A percentile compares a stretch with the other conserved stretches of the same genome.
These are phyloP conservation scores for Dicrostonyx torquatus DNA, from an alignment of 2,797 vertebrate genomes.

Conservation along the genomic window DNA sequence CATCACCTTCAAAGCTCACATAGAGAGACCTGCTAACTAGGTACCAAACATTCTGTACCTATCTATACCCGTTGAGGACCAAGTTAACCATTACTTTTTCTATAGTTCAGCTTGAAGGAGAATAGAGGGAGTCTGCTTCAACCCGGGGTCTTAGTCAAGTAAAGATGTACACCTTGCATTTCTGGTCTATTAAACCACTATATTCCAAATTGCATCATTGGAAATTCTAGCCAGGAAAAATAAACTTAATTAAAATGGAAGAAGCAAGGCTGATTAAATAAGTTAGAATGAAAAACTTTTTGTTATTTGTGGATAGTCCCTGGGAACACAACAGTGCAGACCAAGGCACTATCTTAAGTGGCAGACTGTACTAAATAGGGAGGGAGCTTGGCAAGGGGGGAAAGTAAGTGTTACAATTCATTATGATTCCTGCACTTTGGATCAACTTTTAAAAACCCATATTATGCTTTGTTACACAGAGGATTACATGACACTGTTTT, in stretches of 20 bases:
- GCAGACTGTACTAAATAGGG: not conserved
- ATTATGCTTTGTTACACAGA: not conserved
- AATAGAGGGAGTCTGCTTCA: not conserved
- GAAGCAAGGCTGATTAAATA: not conserved
- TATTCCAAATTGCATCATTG: not conserved
- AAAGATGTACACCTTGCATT: not conserved
- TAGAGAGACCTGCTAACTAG: not conserved
- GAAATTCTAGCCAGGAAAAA: not conserved
- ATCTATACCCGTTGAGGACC: not conserved
- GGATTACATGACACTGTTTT: not conserved
- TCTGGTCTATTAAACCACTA: not conserved
- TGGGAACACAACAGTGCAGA: not conserved
- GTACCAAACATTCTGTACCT: not conserved
- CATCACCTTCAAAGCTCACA: not conserved
- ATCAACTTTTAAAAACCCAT: not conserved
- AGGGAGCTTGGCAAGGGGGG: not conserved
- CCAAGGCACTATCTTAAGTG: not conserved
- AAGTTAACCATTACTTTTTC: not conserved
- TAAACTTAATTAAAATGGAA: not conserved
- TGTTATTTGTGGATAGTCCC: too few relatives aligned
- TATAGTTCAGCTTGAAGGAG: not conserved
- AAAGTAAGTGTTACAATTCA: not conserved
- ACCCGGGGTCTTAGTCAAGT: not conserved
- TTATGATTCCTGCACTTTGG: not conserved
- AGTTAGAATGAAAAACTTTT: not conserved